Conservation (phyloP, 2,888 invertebrate species). For the Serripes groenlandicus region DNA sequence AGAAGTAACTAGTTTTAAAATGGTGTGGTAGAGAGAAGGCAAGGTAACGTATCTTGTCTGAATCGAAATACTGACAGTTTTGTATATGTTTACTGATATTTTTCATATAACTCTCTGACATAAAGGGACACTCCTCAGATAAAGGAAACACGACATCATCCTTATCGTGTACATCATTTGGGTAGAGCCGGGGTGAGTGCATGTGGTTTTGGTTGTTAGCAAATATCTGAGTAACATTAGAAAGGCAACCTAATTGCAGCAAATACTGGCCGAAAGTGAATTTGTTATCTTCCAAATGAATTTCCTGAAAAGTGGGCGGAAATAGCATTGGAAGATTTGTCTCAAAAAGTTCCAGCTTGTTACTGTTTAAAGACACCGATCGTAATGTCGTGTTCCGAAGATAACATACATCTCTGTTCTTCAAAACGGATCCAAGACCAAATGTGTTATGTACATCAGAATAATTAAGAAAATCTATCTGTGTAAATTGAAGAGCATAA, state of each 20-base stretch:
- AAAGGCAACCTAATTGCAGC: conserved; percentile 32
- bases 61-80: neutral
- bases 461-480: conserved; percentile 37
- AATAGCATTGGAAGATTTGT: conserved; percentile 19
- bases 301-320: conserved; percentile 22
- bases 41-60: neutral
- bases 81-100: conserved; percentile 1
- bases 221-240: neutral
- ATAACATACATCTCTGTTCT: conserved; percentile 43
- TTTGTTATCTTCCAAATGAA: conserved; percentile 38
- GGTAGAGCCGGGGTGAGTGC: neutral
- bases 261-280: conserved; percentile 51
- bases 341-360: conserved; percentile 37
- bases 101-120: conserved; percentile 8
- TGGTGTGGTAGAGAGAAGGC: neutral
- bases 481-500: conserved; percentile 49
- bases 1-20: neutral
- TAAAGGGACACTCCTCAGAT: conserved; percentile 31
- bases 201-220: conserved; percentile 8
- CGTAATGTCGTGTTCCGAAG: conserved; percentile 44
- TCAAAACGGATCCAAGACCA: conserved; percentile 32
- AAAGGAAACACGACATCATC: neutral
- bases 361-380: conserved; percentile 33
- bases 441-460: conserved; percentile 44
- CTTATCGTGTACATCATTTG: neutral